These are phyloP conservation scores for Protosalanx chinensis DNA, from an alignment of 2,797 vertebrate genomes.

Conservation along the genomic window DNA sequence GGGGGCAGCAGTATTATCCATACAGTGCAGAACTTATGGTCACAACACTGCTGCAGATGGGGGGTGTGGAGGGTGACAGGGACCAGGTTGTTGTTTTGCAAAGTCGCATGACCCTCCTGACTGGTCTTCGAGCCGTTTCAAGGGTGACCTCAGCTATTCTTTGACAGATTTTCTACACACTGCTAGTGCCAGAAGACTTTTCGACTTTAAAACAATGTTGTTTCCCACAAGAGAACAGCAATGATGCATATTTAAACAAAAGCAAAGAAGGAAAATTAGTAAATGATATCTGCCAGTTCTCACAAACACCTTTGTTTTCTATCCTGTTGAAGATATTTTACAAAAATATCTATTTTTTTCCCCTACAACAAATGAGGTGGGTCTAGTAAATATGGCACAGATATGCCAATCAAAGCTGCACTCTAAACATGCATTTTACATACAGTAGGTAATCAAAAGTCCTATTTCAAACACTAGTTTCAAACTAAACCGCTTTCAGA, in stretches of 20 bases:
- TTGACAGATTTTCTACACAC: not conserved
- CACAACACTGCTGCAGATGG: not conserved
- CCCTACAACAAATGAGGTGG: constrained; percentile 64
- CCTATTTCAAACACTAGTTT: constrained; percentile 62
- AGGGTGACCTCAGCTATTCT: constrained; percentile 29
- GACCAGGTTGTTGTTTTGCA: not conserved
- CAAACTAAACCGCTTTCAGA: constrained; percentile 61
- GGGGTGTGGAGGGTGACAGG: not conserved
- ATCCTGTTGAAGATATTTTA: constrained; percentile 63
- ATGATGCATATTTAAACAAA: constrained; percentile 55
- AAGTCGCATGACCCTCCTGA: too few relatives aligned
- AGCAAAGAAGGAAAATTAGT: constrained; percentile 65
- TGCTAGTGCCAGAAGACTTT: not conserved
- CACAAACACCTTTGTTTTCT: constrained; percentile 51
- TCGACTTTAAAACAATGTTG: constrained; percentile 25
- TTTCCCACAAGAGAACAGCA: constrained; percentile 57
- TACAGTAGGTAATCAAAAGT: constrained; percentile 61
- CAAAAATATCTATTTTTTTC: constrained; percentile 74
- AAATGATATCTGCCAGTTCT: constrained; percentile 52
- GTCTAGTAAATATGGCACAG: constrained; percentile 62
- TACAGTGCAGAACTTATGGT: not conserved
- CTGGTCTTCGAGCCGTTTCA: too few relatives aligned
- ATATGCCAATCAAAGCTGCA: constrained; percentile 73
- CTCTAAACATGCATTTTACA: constrained; percentile 75
- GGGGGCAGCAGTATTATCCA: not conserved